Evolutionary conservation across 2,797 vertebrate genomes (phyloP).

Genomic region (Sebastes baramenuke): DNA sequence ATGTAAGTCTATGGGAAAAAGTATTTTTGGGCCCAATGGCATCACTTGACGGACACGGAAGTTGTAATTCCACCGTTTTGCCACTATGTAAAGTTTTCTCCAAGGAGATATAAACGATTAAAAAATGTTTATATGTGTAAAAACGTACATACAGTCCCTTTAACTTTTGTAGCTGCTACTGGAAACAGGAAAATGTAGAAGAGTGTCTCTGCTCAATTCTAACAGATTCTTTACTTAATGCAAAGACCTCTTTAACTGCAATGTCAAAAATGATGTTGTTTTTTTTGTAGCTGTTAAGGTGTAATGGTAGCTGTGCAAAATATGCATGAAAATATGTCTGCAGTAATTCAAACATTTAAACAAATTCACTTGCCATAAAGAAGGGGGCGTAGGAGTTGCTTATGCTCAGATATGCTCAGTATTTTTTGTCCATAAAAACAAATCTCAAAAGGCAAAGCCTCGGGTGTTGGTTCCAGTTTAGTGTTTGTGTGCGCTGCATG

Average conservation of each 20-base stretch:
- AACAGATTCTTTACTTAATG: background rate
- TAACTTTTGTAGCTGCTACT: background rate
- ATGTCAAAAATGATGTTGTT: background rate
- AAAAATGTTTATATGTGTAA: too few relatives aligned
- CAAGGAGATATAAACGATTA: too few relatives aligned
- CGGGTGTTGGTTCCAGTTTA: conserved; percentile 14
- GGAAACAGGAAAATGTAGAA: background rate
- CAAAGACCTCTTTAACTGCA: background rate
- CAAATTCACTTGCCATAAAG: background rate
- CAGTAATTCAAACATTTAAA: background rate
- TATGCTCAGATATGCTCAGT: background rate
- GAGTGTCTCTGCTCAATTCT: background rate
- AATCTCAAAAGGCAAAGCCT: background rate
- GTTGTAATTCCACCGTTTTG: too few relatives aligned
- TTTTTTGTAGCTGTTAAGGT: background rate
- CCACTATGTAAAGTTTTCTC: too few relatives aligned
- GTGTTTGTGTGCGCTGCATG: conserved; percentile 17
- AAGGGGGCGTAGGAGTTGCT: background rate
- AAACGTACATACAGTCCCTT: background rate
- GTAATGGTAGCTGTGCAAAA: background rate
- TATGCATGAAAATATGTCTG: background rate
- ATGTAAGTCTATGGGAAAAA: too few relatives aligned
- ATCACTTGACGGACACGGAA: too few relatives aligned
- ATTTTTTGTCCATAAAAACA: background rate
- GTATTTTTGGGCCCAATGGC: too few relatives aligned